Conservation (phyloP, 2,797 vertebrate genomes). For the Thripadectes ignobilis region DNA sequence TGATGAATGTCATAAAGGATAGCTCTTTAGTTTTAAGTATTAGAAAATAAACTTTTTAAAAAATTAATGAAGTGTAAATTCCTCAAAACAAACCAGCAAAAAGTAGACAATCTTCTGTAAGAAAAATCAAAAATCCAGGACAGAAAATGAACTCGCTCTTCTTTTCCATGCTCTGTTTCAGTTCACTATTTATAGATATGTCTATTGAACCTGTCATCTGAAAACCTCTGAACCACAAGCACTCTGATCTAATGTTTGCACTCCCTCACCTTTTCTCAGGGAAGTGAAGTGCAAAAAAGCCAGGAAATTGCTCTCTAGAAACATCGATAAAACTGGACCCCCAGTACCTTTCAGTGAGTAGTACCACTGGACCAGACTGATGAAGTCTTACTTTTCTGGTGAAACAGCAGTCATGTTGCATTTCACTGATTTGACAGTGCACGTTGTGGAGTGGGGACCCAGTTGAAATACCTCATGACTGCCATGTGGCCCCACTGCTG, state of each 20-base stretch:
- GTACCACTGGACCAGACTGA: not conserved
- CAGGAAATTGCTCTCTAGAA: not conserved
- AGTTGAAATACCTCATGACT: accelerated
- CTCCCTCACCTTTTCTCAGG: not conserved
- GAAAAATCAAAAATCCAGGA: not conserved
- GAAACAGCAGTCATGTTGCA: not conserved
- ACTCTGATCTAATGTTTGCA: accelerated
- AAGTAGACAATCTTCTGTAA: not conserved
- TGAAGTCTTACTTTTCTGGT: not conserved
- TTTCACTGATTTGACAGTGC: not conserved
- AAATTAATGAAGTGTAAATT: not conserved
- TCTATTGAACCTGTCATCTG: not conserved
- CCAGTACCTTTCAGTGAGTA: not conserved
- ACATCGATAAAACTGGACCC: not conserved
- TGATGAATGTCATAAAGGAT: not conserved
- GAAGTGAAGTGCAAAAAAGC: not conserved
- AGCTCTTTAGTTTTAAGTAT: not conserved
- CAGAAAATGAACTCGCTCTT: not conserved
- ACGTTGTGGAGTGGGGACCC: accelerated
- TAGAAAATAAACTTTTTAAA: not conserved
- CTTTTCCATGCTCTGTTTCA: not conserved
- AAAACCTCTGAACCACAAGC: not conserved
- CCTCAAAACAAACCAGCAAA: not conserved
- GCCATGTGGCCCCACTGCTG: not conserved
- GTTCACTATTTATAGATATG: not conserved